Conservation (phyloP, 2,797 vertebrate species). For the Enteromius mattozi region DNA sequence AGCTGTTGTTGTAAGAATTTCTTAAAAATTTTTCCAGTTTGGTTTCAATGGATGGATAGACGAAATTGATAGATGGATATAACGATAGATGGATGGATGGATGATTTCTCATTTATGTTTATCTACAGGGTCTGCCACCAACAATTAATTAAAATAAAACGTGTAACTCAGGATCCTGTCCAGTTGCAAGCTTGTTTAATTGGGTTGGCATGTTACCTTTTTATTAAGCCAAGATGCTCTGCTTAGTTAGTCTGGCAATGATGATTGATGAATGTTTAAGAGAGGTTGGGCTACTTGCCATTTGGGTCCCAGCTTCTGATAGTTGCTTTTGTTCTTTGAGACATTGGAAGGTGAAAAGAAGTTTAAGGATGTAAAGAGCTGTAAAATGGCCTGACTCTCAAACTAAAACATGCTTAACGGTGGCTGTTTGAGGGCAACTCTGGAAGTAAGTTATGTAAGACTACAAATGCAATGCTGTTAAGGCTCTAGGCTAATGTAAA, state of each 20-base stretch:
- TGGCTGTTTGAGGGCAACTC: slow-evolving; percentile 14
- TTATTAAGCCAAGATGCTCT: slow-evolving; percentile 60
- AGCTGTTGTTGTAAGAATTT: background rate
- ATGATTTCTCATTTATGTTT: slow-evolving; percentile 71
- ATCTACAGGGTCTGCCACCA: slow-evolving; percentile 70
- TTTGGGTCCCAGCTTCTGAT: slow-evolving; percentile 15
- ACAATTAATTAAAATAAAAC: slow-evolving; percentile 74
- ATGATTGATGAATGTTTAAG: slow-evolving; percentile 64
- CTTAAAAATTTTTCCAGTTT: background rate
- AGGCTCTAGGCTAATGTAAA: slow-evolving; percentile 26
- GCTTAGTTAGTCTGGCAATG: slow-evolving; percentile 58
- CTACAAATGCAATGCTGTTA: background rate
- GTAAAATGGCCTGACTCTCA: background rate
- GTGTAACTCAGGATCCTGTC: slow-evolving; percentile 77
- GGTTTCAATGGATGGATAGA: background rate
- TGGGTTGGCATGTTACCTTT: slow-evolving; percentile 60
- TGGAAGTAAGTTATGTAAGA: background rate
- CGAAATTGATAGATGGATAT: background rate
- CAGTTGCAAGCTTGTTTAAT: slow-evolving; percentile 71
- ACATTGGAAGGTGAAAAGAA: slow-evolving; percentile 21
- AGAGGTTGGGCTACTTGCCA: slow-evolving; percentile 56
- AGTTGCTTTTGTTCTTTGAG: slow-evolving; percentile 24
- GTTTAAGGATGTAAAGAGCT: background rate
- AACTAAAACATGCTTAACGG: slow-evolving; percentile 8
- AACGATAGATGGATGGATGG: background rate